A percentile compares a stretch with the other conserved stretches of the same genome.
phyloP scores from a whole-genome alignment of 1,140 invertebrate genomes.

The Drusus annulatus region DNA sequence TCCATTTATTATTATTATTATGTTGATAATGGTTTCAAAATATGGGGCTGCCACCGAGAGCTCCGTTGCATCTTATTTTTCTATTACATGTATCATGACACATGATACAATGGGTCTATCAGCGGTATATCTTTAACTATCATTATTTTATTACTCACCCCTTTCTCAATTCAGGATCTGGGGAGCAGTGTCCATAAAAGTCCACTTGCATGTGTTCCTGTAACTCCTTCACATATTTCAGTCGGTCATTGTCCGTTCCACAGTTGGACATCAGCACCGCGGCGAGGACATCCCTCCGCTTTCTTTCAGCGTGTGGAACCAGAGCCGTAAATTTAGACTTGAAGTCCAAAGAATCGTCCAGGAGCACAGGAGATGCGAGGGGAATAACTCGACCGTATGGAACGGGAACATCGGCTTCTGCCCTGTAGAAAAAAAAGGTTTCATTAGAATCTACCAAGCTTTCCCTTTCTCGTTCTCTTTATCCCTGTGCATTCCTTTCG shows the following conservation, averaged over 20 bases:
- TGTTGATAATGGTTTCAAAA: no score
- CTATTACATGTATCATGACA: no score
- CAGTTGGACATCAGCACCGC: constrained; percentile 76
- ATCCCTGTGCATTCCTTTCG: no score
- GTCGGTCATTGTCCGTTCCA: constrained; percentile 68
- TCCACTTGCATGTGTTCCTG: constrained; percentile 73
- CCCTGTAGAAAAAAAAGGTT: constrained; percentile 60
- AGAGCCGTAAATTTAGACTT: not conserved
- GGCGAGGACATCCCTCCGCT: constrained; percentile 66
- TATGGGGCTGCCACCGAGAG: no score
- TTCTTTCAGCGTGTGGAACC: constrained; percentile 47
- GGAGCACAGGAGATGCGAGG: constrained; percentile 1
- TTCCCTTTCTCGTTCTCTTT: no score
- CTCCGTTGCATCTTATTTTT: no score
- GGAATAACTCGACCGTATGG: constrained; percentile 73
- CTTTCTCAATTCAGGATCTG: no score
- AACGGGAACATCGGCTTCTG: constrained; percentile 77
- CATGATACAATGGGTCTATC: no score
- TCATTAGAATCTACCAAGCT: no score
- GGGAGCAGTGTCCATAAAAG: constrained; percentile 72
- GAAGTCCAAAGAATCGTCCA: not conserved
- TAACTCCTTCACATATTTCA: constrained; percentile 73
- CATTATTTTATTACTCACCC: no score
- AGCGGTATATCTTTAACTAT: no score
- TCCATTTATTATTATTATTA: no score